phyloP scores from a whole-genome alignment of 2,888 invertebrate genomes.

The Crossocerus cetratus region DNA sequence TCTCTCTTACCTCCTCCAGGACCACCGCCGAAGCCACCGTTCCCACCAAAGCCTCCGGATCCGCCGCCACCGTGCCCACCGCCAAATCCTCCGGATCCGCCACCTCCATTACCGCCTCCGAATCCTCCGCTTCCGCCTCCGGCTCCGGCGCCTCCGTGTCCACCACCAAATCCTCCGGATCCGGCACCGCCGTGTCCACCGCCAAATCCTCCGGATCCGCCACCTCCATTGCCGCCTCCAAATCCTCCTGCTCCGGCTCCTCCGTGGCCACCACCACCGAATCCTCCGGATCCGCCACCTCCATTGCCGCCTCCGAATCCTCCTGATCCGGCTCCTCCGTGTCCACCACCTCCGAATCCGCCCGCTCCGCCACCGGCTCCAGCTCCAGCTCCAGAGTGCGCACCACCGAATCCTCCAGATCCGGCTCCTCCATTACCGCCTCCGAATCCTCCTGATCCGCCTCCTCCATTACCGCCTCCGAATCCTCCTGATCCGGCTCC shows the following conservation, averaged over 20 bases:
- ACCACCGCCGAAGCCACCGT: slow-evolving; percentile 13
- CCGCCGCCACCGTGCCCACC: slow-evolving; percentile 11
- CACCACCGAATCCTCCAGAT: slow-evolving; percentile 20
- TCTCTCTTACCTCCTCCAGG: slow-evolving; percentile 8
- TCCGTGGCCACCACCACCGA: slow-evolving; percentile 25
- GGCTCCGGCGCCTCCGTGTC: slow-evolving; percentile 4
- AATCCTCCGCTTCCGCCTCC: slow-evolving; percentile 4
- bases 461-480: slow-evolving; percentile 10
- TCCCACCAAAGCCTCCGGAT: slow-evolving; percentile 3
- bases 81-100: slow-evolving; percentile 20
- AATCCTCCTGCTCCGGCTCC: slow-evolving; percentile 27
- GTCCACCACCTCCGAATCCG: slow-evolving; percentile 21
- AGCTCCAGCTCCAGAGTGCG: slow-evolving; percentile 11
- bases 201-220: slow-evolving; percentile 17
- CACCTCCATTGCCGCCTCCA: slow-evolving; percentile 9
- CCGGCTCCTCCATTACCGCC: slow-evolving; percentile 31
- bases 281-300: slow-evolving; percentile 21
- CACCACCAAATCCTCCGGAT: slow-evolving; percentile 21
- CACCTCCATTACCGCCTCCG: slow-evolving; percentile 17
- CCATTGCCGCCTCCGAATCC: slow-evolving; percentile 22
- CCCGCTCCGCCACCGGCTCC: slow-evolving; percentile 27
- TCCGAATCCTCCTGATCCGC: slow-evolving; percentile 15
- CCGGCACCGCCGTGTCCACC: slow-evolving; percentile 30
- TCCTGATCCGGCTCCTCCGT: slow-evolving; percentile 8
- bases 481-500: slow-evolving; percentile 27